A percentile compares a stretch with the other conserved stretches of the same genome.
phyloP scores from a whole-genome alignment of 2,888 invertebrate species.

The Schizaphis graminum region DNA sequence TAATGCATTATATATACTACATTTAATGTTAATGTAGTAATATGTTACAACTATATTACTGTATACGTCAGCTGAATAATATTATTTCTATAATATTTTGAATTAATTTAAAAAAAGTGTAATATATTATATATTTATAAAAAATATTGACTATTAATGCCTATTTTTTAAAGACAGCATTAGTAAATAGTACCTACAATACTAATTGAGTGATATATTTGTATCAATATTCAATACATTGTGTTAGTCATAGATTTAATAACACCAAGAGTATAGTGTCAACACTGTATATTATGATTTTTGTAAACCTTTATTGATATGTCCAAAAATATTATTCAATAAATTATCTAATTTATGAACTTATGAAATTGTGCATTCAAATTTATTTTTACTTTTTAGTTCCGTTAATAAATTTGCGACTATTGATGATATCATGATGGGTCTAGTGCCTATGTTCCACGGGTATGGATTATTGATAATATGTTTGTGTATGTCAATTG shows the following conservation, averaged over 20 bases:
- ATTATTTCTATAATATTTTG: background rate
- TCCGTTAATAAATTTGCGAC: background rate
- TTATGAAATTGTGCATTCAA: background rate
- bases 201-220: background rate
- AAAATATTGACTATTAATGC: background rate
- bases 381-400: background rate
- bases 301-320: background rate
- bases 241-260: background rate
- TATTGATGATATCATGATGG: constrained; percentile 70
- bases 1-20: background rate
- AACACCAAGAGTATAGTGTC: background rate
- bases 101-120: background rate
- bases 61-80: background rate
- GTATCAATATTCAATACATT: background rate
- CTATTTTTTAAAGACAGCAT: background rate
- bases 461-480: constrained; percentile 82
- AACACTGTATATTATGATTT: background rate
- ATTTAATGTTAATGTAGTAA: background rate
- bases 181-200: background rate
- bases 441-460: constrained; percentile 83
- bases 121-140: background rate
- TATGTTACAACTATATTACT: background rate
- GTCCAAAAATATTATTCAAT: background rate
- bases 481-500: constrained; percentile 74
- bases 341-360: background rate